Evolutionary conservation across 2,113 vertebrate genomes (phyloP).

Genomic region (Muntiacus muntjak): DNA sequence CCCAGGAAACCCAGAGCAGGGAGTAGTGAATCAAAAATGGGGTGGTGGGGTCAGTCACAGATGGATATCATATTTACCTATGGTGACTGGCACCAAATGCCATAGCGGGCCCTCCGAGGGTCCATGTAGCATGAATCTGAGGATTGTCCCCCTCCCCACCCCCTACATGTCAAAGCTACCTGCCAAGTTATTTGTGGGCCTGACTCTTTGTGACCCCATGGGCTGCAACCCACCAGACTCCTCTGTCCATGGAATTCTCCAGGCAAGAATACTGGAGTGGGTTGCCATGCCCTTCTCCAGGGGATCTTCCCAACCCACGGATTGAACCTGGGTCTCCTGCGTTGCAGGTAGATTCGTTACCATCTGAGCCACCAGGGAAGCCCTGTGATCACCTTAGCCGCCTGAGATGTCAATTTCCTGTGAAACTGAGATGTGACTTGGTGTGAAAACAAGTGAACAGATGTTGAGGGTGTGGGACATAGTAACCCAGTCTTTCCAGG

Average conservation of each 20-base stretch:
- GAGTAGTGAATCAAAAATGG: not conserved
- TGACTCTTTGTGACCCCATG: not conserved
- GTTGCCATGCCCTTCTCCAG: not conserved
- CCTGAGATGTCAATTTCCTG: not conserved
- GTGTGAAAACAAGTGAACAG: not conserved
- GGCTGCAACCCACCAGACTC: not conserved
- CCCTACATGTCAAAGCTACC: not conserved
- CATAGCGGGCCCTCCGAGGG: not conserved
- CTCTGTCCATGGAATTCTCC: not conserved
- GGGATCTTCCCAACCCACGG: not conserved
- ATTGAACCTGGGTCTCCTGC: not conserved
- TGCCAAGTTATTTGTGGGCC: not conserved
- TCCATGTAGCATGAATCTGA: not conserved
- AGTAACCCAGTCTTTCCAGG: not conserved
- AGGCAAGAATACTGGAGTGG: not conserved
- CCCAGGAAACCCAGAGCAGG: not conserved
- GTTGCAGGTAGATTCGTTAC: not conserved
- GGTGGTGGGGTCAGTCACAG: not conserved
- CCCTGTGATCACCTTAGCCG: not conserved
- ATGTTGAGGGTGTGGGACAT: not conserved
- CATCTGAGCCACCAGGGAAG: not conserved
- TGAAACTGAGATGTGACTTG: not conserved
- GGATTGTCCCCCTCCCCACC: not conserved
- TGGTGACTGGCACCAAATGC: not conserved
- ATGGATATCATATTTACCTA: not conserved